Conservation (phyloP, 2,888 invertebrate genomes). For the Lacanobia oleracea region DNA sequence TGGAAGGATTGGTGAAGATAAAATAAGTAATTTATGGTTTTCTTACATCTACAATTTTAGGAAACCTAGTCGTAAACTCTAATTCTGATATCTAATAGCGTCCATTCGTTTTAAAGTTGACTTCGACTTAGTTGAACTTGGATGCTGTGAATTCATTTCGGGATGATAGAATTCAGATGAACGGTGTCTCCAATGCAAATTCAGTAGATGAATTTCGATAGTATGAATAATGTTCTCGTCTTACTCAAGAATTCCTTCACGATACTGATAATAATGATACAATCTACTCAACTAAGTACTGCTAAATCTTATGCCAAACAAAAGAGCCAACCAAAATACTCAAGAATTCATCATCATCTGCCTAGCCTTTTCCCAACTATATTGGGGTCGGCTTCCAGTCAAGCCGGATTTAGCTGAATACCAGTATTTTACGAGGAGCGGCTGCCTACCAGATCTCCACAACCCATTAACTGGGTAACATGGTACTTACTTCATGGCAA, state of each 20-base stretch:
- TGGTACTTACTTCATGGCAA: too few relatives aligned
- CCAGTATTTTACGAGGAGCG: too few relatives aligned
- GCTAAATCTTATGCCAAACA: neutral
- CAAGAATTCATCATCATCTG: too few relatives aligned
- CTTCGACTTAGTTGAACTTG: neutral
- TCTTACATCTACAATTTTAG: slow-evolving; percentile 7
- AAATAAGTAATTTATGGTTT: slow-evolving; percentile 16
- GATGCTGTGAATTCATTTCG: neutral
- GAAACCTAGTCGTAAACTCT: slow-evolving; percentile 6
- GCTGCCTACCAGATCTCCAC: too few relatives aligned
- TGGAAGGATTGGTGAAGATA: slow-evolving; percentile 20
- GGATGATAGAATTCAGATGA: neutral
- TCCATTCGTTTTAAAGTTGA: neutral
- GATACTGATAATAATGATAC: neutral
- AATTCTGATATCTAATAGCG: neutral
- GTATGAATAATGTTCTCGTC: neutral
- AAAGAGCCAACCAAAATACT: neutral
- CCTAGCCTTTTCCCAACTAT: too few relatives aligned
- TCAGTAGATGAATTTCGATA: neutral
- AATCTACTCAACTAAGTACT: neutral
- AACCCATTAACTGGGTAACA: too few relatives aligned
- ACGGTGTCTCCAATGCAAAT: neutral
- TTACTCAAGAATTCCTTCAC: neutral
- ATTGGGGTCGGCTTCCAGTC: too few relatives aligned
- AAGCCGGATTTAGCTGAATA: too few relatives aligned